Evolutionary conservation across 2,888 invertebrate genomes (phyloP), one percentile per base, ranked within the genome.

Genomic region (Callimorpha dominula): DNA sequence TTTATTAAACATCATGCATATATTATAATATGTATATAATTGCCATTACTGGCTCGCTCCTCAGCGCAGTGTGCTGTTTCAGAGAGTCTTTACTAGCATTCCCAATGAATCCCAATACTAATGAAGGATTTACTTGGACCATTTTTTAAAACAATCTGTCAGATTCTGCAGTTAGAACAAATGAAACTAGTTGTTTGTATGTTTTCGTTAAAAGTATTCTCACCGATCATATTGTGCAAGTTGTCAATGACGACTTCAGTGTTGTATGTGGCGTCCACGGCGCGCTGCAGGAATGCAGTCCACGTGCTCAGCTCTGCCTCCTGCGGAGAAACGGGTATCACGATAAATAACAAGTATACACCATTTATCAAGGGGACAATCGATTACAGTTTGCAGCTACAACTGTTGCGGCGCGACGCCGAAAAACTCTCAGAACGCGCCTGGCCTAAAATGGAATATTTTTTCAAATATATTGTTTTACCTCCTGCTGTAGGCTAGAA

Each of bases 201-300:
- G 15, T 2, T 6, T 67, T 11, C 9, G 31, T 14, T 3, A 66
- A 12, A 54, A n/a, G 54, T 15, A 43, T 5, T n/a, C 90, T 90
- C 78, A 96, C 96, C 95, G 85, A 95, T 92, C 85, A 96, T 88
- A 88, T 96, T 96, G 87, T 94, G 95, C 85, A 96, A 88, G 88
- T 96, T 96, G 87, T 96, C 96, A 82, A 94, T 87, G 81, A 95
- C 91, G 76, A 93, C 91, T 88, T 94, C 94, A 65, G 93, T 91
- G 92, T 90, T 92, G 91, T 88, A 92, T 72, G 95, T 89, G 84
- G 95, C 94, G 88, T 93, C 95, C 70, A 91, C 92, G 73, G 95
- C 94, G 85, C 94, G 94, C 85, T 94, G 94, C 88, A 95, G 87
- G 89, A 96, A 95, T 84, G 92, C 89, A 76, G 93, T 95, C 96